These are phyloP conservation scores for Falco naumanni DNA, from an alignment of 2,797 vertebrate genomes.

Conservation along the genomic window DNA sequence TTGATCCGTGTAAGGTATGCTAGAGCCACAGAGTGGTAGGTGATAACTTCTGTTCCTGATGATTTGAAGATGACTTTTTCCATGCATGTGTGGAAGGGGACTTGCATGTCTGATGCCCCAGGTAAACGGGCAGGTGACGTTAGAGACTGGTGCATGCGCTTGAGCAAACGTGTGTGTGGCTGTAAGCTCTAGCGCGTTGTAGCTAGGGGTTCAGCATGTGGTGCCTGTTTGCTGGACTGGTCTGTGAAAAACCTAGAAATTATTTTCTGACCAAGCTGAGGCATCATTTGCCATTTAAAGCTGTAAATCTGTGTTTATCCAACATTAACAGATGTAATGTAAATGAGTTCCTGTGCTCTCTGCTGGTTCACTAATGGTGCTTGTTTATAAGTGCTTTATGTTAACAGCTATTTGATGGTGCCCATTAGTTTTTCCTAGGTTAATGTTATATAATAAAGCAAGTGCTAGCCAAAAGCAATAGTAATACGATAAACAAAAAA, in stretches of 20 bases:
- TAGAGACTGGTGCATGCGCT: not conserved
- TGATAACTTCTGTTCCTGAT: not conserved
- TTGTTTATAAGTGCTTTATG: conserved; percentile 74
- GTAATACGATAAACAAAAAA: conserved; percentile 59
- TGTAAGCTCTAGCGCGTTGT: not conserved
- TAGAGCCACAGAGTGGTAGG: not conserved
- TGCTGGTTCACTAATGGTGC: conserved; percentile 66
- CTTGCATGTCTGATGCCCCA: not conserved
- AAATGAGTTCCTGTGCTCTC: conserved; percentile 65
- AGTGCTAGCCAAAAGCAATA: conserved; percentile 62
- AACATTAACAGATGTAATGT: conserved; percentile 17
- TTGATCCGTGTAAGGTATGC: not conserved
- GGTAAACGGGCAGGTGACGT: not conserved
- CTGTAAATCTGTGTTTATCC: conserved; percentile 63
- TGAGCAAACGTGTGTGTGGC: not conserved
- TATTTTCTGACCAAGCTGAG: not conserved
- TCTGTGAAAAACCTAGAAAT: conserved; percentile 9
- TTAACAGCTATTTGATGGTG: conserved; percentile 74
- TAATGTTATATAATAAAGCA: conserved; percentile 68
- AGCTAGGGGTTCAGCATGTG: not conserved
- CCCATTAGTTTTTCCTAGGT: conserved; percentile 66
- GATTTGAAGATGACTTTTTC: not conserved
- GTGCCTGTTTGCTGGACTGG: not conserved
- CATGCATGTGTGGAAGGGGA: accelerated
- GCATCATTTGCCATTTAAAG: not conserved